A percentile compares a stretch with the other conserved stretches of the same genome.
These are phyloP conservation scores for Pseudomyrmex concolor DNA, from an alignment of 1,140 invertebrate genomes.

Conservation along the genomic window DNA sequence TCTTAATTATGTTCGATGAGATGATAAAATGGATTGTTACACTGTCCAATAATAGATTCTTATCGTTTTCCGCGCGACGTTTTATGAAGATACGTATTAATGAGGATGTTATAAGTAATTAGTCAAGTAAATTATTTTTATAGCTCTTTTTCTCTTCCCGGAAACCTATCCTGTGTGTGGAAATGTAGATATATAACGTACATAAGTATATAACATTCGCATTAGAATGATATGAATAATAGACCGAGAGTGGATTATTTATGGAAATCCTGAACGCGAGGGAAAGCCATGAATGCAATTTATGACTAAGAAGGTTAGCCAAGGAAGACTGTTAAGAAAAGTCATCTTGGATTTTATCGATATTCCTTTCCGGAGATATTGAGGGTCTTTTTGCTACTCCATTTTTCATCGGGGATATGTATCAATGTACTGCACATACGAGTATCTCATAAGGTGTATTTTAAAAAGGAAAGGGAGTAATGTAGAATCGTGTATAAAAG, in stretches of 20 bases:
- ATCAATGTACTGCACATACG: slow-evolving; percentile 48
- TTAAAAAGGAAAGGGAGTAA: slow-evolving; percentile 18
- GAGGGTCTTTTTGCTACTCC: slow-evolving; percentile 8
- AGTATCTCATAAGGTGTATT: slow-evolving; percentile 24
- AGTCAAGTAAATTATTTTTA: too few relatives aligned
- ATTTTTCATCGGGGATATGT: slow-evolving; percentile 43
- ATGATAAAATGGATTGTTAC: slow-evolving; percentile 19
- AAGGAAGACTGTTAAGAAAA: slow-evolving; percentile 64
- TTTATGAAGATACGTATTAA: slow-evolving; percentile 1
- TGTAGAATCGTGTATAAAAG: not conserved
- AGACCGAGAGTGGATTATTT: slow-evolving; percentile 78
- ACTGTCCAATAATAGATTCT: not conserved
- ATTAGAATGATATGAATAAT: slow-evolving; percentile 71
- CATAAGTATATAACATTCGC: not conserved
- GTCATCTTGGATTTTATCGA: slow-evolving; percentile 71
- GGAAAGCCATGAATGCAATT: slow-evolving; percentile 75
- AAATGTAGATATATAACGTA: too few relatives aligned
- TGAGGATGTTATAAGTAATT: not conserved
- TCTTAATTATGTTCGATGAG: slow-evolving; percentile 50
- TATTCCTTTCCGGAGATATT: slow-evolving; percentile 63
- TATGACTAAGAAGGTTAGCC: slow-evolving; percentile 67
- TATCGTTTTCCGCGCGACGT: not conserved
- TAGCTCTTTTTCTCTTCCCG: too few relatives aligned
- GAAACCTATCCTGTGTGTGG: too few relatives aligned
- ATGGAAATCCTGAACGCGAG: slow-evolving; percentile 70